Percentiles rank a stretch among this genome's conserved stretches.
phyloP scores from a whole-genome alignment of 2,113 vertebrate genomes.

The Lagopus leucura region DNA sequence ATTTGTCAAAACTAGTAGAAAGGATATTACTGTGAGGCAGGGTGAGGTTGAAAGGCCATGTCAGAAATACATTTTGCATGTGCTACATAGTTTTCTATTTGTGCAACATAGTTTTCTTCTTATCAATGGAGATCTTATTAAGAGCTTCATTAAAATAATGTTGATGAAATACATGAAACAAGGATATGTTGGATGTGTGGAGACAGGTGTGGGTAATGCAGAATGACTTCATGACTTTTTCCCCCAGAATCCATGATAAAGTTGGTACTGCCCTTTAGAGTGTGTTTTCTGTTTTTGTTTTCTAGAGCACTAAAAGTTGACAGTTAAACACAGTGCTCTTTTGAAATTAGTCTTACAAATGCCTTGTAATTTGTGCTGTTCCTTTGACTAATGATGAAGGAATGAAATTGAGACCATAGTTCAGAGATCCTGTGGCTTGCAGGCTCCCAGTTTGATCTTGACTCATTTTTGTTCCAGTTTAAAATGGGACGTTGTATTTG shows the following conservation, averaged over 20 bases:
- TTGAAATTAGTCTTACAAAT: not conserved
- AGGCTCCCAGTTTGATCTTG: not conserved
- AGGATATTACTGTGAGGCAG: not conserved
- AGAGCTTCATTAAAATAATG: rapidly evolving
- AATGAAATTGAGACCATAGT: not conserved
- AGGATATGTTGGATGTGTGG: not conserved
- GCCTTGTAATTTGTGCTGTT: not conserved
- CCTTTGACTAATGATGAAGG: not conserved
- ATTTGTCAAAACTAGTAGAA: not conserved
- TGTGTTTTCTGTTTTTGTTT: not conserved
- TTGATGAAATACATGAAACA: not conserved
- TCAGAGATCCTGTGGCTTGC: not conserved
- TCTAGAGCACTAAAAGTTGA: not conserved
- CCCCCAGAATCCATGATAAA: not conserved
- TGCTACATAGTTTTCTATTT: not conserved
- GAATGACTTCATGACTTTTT: not conserved
- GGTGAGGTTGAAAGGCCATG: rapidly evolving
- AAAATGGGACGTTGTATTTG: not conserved
- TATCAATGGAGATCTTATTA: not conserved
- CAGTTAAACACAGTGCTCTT: not conserved
- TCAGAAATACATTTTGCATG: not conserved
- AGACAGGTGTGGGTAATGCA: not conserved
- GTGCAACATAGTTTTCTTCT: not conserved
- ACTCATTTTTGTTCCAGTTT: not conserved
- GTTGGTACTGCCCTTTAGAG: not conserved